Percentiles rank a stretch among this genome's conserved stretches.
These are phyloP conservation scores for Lamellibrachia satsuma DNA, from an alignment of 2,888 invertebrate genomes.

Conservation along the genomic window DNA sequence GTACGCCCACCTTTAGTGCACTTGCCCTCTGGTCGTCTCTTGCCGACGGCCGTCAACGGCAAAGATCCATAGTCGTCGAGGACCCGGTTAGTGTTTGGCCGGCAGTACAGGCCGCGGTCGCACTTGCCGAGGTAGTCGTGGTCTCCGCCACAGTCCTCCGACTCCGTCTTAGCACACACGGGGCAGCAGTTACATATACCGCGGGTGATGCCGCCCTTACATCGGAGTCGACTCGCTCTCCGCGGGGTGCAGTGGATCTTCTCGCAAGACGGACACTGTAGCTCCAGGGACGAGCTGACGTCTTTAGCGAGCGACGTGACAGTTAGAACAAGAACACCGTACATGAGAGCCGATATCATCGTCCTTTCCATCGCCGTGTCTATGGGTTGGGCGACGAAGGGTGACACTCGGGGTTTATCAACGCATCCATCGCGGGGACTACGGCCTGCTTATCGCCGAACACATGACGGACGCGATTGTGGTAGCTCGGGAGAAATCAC, in stretches of 20 bases:
- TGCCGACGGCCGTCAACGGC: not conserved
- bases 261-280: conserved; percentile 63
- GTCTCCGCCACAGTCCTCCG: conserved; percentile 61
- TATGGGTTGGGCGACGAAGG: not conserved
- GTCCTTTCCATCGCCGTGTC: not conserved
- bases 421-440: not conserved
- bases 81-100: conserved; percentile 24
- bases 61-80: conserved; percentile 37
- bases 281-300: conserved; percentile 34
- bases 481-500: not conserved
- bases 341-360: not conserved
- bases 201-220: conserved; percentile 59
- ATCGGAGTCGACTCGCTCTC: conserved; percentile 50
- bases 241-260: conserved; percentile 59
- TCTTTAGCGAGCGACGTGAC: not conserved
- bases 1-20: not conserved
- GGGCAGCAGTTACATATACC: conserved; percentile 64
- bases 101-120: conserved; percentile 52
- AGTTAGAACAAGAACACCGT: not conserved
- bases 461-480: not conserved
- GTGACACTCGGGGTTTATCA: not conserved
- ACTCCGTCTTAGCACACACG: conserved; percentile 60
- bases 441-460: not conserved
- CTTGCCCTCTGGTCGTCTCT: not conserved
- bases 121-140: conserved; percentile 62